Percentiles rank a stretch among this genome's conserved stretches.
Conservation (phyloP, 37 sponge, comb jelly and placozoan genomes). For the Corticium candelabrum region DNA sequence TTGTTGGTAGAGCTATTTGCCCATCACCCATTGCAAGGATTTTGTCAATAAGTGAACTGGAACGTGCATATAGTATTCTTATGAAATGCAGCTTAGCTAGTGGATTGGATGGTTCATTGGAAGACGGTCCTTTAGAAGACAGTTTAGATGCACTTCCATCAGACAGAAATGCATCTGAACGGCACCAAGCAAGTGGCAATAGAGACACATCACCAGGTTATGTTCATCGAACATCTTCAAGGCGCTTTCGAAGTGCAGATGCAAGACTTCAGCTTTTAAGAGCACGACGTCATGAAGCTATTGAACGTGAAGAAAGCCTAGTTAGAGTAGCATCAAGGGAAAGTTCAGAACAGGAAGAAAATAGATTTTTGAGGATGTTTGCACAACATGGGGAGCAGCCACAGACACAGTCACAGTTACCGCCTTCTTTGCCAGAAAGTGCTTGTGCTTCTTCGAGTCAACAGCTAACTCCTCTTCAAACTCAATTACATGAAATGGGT, state of each 20-base stretch:
- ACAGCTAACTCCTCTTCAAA: background rate
- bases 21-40: background rate
- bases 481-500: background rate
- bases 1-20: background rate
- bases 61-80: background rate
- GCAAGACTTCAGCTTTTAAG: background rate
- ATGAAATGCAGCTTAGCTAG: background rate
- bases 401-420: background rate
- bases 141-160: too few species aligned
- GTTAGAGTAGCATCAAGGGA: too few species aligned
- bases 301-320: background rate
- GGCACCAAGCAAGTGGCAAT: background rate
- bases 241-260: background rate
- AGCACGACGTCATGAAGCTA: background rate
- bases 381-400: background rate
- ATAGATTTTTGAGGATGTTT: background rate
- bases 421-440: background rate
- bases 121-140: too few species aligned
- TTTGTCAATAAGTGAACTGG: background rate
- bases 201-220: background rate
- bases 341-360: too few species aligned
- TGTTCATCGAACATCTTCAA: background rate
- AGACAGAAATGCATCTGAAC: background rate
- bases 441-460: background rate
- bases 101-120: too few species aligned